These are phyloP conservation scores for Andricus curvator DNA, from an alignment of 2,888 invertebrate genomes.

Conservation along the genomic window DNA sequence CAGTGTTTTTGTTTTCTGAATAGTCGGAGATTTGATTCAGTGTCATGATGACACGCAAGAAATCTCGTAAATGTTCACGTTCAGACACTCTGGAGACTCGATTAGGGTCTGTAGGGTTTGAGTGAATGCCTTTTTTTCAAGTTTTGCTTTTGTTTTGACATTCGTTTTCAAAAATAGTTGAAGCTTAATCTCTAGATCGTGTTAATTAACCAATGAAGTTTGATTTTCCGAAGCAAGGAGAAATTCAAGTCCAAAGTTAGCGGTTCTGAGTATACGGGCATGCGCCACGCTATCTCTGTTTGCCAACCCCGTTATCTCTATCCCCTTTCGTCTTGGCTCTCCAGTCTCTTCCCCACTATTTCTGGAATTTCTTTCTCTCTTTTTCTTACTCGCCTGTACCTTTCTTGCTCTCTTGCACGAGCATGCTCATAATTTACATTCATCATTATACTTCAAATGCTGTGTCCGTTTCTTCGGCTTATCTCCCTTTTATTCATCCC, in stretches of 20 bases:
- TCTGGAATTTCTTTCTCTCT: slow-evolving; percentile 46
- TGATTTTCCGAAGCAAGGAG: slow-evolving; percentile 27
- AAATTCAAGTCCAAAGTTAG: slow-evolving; percentile 30
- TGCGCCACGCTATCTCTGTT: slow-evolving; percentile 74
- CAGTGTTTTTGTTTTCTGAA: not conserved
- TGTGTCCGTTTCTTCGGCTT: slow-evolving; percentile 60
- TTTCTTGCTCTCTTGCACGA: slow-evolving; percentile 46
- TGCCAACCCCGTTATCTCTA: slow-evolving; percentile 76
- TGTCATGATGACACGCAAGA: not conserved
- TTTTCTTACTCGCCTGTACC: slow-evolving; percentile 42
- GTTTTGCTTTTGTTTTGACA: not conserved
- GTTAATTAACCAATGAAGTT: slow-evolving; percentile 24
- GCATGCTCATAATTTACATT: slow-evolving; percentile 68
- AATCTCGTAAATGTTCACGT: not conserved
- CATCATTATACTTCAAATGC: slow-evolving; percentile 70
- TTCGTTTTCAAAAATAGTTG: not conserved
- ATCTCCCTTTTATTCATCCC: slow-evolving; percentile 45
- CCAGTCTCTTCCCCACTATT: slow-evolving; percentile 56
- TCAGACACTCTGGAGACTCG: slow-evolving; percentile 7
- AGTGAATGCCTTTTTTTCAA: not conserved
- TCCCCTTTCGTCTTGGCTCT: slow-evolving; percentile 61
- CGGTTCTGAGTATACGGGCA: slow-evolving; percentile 47
- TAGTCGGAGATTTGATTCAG: not conserved
- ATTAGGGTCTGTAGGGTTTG: not conserved
- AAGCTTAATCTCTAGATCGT: slow-evolving; percentile 9